Percentiles rank a stretch among this genome's conserved stretches.
Evolutionary conservation across 1,140 invertebrate genomes (phyloP).

Genomic region (Oedothorax gibbosus): DNA sequence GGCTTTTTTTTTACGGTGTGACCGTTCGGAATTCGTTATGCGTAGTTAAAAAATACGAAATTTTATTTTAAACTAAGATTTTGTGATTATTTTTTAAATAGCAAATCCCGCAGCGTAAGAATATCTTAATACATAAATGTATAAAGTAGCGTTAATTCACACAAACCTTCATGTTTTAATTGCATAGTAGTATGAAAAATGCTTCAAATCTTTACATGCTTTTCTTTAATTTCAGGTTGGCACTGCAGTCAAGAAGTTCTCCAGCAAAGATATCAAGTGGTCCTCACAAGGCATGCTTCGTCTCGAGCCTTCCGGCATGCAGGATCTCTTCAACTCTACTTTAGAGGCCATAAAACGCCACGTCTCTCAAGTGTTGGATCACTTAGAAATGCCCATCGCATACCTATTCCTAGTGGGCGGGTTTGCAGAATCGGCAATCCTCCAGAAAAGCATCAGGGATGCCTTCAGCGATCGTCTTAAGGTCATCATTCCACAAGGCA

Average conservation of each 20-base stretch:
- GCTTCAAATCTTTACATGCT: background rate
- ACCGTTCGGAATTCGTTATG: too few species aligned
- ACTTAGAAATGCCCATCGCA: constrained; percentile 68
- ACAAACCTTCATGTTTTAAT: too few species aligned
- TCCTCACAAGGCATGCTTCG: constrained; percentile 72
- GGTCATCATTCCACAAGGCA: constrained; percentile 73
- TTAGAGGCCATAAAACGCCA: constrained; percentile 72
- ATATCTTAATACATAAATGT: too few species aligned
- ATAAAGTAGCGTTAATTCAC: too few species aligned
- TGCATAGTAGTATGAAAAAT: too few species aligned
- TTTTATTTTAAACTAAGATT: too few species aligned
- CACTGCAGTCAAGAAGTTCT: constrained; percentile 68
- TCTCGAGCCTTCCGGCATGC: constrained; percentile 72
- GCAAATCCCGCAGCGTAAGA: too few species aligned
- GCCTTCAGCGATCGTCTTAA: constrained; percentile 70
- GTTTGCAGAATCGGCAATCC: constrained; percentile 73
- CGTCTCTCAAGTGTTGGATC: constrained; percentile 71
- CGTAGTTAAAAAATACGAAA: too few species aligned
- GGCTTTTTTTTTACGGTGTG: too few species aligned
- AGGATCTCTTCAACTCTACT: constrained; percentile 72
- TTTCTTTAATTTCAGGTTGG: constrained; percentile 64
- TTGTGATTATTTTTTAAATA: too few species aligned
- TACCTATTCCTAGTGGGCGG: constrained; percentile 75
- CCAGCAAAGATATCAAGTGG: constrained; percentile 64
- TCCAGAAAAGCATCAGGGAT: constrained; percentile 71